Conservation (phyloP, 2,113 vertebrate species). For the Platysternon megacephalum region DNA sequence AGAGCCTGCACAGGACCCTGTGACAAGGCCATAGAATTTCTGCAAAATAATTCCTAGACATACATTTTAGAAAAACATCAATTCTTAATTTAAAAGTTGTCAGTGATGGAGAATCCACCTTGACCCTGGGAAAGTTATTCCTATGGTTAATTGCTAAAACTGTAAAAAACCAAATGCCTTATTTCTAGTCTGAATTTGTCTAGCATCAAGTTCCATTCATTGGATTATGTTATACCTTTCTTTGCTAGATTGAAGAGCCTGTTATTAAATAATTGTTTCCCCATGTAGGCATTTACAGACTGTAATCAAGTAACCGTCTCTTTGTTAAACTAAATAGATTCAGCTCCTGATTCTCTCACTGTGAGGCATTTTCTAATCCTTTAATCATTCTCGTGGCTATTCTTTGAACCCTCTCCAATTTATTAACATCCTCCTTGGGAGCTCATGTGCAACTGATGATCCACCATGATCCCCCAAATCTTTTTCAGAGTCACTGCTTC, state of each 20-base stretch:
- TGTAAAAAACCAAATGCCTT: background rate
- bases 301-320: background rate
- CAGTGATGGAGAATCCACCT: background rate
- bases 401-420: background rate
- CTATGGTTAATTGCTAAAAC: background rate
- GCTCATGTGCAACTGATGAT: too few species aligned
- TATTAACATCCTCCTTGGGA: background rate
- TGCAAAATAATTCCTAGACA: background rate
- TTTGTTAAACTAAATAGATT: background rate
- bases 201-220: background rate
- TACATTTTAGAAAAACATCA: background rate
- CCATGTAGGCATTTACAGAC: background rate
- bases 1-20: too few species aligned
- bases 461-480: too few species aligned
- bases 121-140: background rate
- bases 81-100: background rate
- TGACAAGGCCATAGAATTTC: too few species aligned
- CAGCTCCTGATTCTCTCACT: background rate
- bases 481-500: too few species aligned
- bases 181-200: background rate
- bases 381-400: background rate
- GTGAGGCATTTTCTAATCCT: background rate
- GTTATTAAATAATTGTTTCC: background rate
- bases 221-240: background rate
- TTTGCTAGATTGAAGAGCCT: background rate